These are phyloP conservation scores for Trachelus tabidus DNA, from an alignment of 2,888 invertebrate species.

Conservation along the genomic window DNA sequence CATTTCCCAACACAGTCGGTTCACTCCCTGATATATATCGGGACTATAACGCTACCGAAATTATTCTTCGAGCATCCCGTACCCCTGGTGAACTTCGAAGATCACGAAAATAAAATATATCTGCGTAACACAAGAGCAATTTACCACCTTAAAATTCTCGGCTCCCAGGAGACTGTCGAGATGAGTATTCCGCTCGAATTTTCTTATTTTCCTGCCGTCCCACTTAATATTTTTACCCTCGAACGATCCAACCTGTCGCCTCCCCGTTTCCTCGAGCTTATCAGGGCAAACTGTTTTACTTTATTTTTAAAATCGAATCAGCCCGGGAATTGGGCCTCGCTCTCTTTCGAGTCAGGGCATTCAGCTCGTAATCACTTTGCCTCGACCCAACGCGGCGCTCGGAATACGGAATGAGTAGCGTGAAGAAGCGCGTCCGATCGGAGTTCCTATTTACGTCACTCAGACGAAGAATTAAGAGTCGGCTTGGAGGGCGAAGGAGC, in stretches of 20 bases:
- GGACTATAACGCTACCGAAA: neutral
- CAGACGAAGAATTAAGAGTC: constrained; percentile 49
- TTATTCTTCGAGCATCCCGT: neutral
- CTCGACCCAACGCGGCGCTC: constrained; percentile 41
- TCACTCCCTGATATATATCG: neutral
- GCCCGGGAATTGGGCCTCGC: neutral
- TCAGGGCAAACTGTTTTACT: neutral
- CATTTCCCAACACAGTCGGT: too few species aligned
- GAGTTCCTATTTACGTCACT: constrained; percentile 57
- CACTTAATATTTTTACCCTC: neutral
- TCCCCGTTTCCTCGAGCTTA: neutral
- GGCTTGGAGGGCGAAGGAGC: neutral
- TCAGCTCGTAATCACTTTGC: constrained; percentile 43
- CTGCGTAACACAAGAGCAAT: neutral
- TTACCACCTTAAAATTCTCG: neutral
- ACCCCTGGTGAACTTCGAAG: neutral
- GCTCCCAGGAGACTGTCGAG: neutral
- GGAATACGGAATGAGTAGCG: constrained; percentile 54
- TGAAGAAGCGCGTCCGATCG: constrained; percentile 48
- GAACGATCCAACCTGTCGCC: neutral
- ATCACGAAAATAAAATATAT: neutral
- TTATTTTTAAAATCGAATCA: neutral
- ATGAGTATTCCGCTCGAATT: neutral
- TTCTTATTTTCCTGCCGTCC: neutral
- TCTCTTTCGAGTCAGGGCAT: neutral